A percentile compares a stretch with the other conserved stretches of the same genome.
These are phyloP conservation scores for Mus musculus DNA, from an alignment of 2,113 vertebrate species.

Conservation along the genomic window DNA sequence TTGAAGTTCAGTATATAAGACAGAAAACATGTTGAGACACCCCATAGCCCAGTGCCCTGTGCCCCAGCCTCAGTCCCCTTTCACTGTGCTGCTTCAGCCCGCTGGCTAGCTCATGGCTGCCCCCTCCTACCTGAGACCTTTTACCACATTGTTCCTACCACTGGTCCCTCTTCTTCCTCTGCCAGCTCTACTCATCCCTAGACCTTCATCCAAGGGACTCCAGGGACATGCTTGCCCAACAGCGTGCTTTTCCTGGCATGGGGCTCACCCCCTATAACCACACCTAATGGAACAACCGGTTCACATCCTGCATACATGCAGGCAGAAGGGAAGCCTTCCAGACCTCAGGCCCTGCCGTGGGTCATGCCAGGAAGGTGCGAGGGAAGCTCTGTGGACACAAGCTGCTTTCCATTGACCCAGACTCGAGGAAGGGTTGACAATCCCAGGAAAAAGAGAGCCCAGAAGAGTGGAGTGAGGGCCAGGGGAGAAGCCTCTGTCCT, in stretches of 20 bases:
- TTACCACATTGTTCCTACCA: not conserved
- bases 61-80: not conserved
- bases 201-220: not conserved
- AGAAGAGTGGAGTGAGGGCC: not conserved
- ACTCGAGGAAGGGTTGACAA: not conserved
- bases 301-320: not conserved
- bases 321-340: not conserved
- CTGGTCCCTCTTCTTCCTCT: not conserved
- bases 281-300: not conserved
- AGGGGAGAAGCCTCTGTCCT: not conserved
- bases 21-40: not conserved
- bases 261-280: not conserved
- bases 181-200: not conserved
- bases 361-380: not conserved
- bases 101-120: not conserved
- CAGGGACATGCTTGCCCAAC: not conserved
- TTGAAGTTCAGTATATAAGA: not conserved
- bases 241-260: not conserved
- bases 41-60: not conserved
- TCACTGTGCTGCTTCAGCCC: not conserved
- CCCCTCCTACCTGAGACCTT: not conserved
- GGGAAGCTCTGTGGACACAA: no score
- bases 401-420: not conserved
- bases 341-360: not conserved
- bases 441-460: not conserved